Evolutionary conservation across 2,888 invertebrate species (phyloP).

Genomic region (Trachelus iudaicus): DNA sequence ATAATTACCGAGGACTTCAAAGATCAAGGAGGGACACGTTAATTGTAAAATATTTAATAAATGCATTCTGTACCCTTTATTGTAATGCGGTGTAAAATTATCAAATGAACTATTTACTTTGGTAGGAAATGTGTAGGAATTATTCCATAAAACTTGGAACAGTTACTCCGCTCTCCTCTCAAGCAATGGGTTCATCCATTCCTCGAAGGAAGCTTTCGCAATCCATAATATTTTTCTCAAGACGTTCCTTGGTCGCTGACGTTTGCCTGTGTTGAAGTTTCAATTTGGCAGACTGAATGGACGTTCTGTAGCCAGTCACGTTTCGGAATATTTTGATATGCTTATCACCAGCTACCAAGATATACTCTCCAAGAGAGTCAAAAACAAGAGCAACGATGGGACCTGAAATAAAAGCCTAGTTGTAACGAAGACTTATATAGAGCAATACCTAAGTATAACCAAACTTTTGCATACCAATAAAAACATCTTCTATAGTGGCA

Average conservation of each 20-base stretch:
- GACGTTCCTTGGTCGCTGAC: constrained; percentile 81
- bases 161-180: not conserved
- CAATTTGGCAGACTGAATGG: constrained; percentile 65
- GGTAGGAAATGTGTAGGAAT: not conserved
- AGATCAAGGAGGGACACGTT: not conserved
- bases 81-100: not conserved
- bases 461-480: constrained; percentile 65
- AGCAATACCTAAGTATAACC: constrained; percentile 3
- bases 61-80: not conserved
- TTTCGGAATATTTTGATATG: constrained; percentile 85
- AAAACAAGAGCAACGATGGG: constrained; percentile 77
- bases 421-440: constrained; percentile 8
- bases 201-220: constrained; percentile 66
- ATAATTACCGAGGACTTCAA: not conserved
- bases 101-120: not conserved
- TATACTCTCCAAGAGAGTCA: constrained; percentile 79
- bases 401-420: constrained; percentile 67
- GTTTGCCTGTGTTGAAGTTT: constrained; percentile 72
- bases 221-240: constrained; percentile 76
- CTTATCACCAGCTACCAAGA: constrained; percentile 80
- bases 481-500: constrained; percentile 75
- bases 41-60: not conserved
- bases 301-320: constrained; percentile 73
- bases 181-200: constrained; percentile 43
- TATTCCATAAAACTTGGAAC: not conserved